Percentiles rank a stretch among this genome's conserved stretches.
These are phyloP conservation scores for Notolabrus celidotus DNA, from an alignment of 2,797 vertebrate genomes.

Conservation along the genomic window DNA sequence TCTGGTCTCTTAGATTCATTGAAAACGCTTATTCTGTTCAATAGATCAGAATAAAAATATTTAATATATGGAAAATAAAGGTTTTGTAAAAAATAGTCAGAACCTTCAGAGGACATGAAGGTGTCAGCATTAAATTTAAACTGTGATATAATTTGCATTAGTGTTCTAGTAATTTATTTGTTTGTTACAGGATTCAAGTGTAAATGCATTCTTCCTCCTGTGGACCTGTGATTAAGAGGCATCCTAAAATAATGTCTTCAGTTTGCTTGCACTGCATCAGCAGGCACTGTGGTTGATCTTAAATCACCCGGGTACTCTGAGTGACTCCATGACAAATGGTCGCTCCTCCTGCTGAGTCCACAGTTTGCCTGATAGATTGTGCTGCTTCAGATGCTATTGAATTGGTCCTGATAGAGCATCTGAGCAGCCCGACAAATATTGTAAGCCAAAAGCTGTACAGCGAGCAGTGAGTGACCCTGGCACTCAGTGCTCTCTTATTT, in stretches of 20 bases:
- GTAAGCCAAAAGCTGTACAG: slow-evolving; percentile 53
- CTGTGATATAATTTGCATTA: slow-evolving; percentile 14
- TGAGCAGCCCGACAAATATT: slow-evolving; percentile 54
- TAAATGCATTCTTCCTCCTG: slow-evolving; percentile 44
- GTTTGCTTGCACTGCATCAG: slow-evolving; percentile 65
- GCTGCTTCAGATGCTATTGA: slow-evolving; percentile 75
- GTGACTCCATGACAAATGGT: slow-evolving; percentile 74
- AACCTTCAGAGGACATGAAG: background rate
- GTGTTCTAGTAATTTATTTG: slow-evolving; percentile 44
- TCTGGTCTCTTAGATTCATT: too few species aligned
- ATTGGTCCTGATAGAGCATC: slow-evolving; percentile 68
- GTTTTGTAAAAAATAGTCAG: background rate
- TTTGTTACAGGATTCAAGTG: slow-evolving; percentile 42
- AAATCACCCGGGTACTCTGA: slow-evolving; percentile 69
- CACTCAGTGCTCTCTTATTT: slow-evolving; percentile 46
- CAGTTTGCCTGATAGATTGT: slow-evolving; percentile 77
- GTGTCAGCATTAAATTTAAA: slow-evolving; percentile 4
- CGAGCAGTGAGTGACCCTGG: slow-evolving; percentile 60
- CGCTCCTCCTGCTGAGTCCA: slow-evolving; percentile 75
- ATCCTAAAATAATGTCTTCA: slow-evolving; percentile 73
- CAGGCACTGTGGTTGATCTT: slow-evolving; percentile 62
- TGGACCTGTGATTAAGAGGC: slow-evolving; percentile 65
- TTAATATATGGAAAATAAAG: too few species aligned
- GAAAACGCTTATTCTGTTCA: too few species aligned
- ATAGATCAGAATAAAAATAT: too few species aligned